Conservation (phyloP, 2,797 vertebrate genomes). For the Synaphobranchus kaupii region DNA sequence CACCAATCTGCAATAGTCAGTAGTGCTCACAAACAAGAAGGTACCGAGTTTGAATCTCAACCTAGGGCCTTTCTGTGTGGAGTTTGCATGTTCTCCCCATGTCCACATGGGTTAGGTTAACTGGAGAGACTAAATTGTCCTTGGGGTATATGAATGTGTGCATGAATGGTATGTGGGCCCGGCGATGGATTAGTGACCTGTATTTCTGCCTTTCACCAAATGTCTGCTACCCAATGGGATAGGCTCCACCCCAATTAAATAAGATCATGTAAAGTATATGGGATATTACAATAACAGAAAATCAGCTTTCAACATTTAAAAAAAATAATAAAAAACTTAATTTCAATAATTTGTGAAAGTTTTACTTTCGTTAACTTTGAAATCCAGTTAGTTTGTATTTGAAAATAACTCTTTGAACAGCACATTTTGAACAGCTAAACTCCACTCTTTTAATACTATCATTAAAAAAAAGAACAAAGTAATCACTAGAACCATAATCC, state of each 20-base stretch:
- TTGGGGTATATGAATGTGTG: too few relatives aligned
- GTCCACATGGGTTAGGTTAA: too few relatives aligned
- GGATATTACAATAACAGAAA: background rate
- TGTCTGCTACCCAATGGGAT: background rate
- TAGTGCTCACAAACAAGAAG: too few relatives aligned
- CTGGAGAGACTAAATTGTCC: too few relatives aligned
- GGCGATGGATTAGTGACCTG: background rate
- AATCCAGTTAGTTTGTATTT: conserved; percentile 58
- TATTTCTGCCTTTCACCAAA: background rate
- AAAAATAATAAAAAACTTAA: background rate
- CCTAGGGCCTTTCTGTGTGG: too few relatives aligned
- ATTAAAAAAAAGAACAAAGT: conserved; percentile 55
- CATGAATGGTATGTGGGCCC: background rate
- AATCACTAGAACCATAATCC: conserved; percentile 44
- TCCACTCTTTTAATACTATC: conserved; percentile 50
- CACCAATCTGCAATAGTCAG: too few relatives aligned
- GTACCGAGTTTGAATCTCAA: too few relatives aligned
- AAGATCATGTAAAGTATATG: background rate
- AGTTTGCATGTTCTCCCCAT: too few relatives aligned
- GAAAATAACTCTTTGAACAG: conserved; percentile 58
- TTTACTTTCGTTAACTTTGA: conserved; percentile 22
- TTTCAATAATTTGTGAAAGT: conserved; percentile 22
- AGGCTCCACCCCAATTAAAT: background rate
- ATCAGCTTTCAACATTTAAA: background rate
- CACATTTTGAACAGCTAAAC: conserved; percentile 54